Base-by-base conservation (phyloP, 2,797 vertebrate species). In the Gadopsis bispinosus region DNA sequence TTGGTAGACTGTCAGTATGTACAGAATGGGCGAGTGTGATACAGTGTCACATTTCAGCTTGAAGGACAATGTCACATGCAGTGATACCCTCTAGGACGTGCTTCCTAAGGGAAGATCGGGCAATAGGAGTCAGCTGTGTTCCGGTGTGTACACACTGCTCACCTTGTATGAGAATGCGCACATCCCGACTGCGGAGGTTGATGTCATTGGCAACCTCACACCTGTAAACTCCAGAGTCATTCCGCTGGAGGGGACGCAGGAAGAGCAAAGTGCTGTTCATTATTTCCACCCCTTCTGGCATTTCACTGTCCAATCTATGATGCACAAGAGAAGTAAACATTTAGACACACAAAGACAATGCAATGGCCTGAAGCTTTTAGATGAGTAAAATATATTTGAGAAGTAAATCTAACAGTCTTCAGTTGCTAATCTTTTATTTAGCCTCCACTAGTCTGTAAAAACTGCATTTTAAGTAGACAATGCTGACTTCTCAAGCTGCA, bases 191-290 rank as follows among this genome's bases (percentile, higher is more conserved):
- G 94, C 96, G 93, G 87, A 96, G 96, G 92, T 96, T 97, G 89
- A 99, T 96, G 72, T 96, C 94, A 88, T 99, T 99, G 80, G 96
- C 96, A 86, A 97, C 98, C 91, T 96, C 97, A 87, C 98, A 99
- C 87, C 97, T 87, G 3, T 99, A 99, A 89, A 97, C 97, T 33
- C 98, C 98, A 47, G 96, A 97, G 93, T 99, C 97, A 87, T 99
- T 99, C 69, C 96, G 96, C 81, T 96, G 96, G 90, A 99, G 89
- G 12, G 98, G 97, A 73, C 95, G 94, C 84, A 92, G 96, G 94
- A 99, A 99, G 86, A 96, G 95, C 91, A 99, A 93, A 70, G 97
- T 97, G 92, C 96, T 97, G 91, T 99, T 99, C 80, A 96, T 89
- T 87, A 96, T 86, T 77, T 97, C 90, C 88, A 97, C 93, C 17